Evolutionary conservation across 2,113 vertebrate genomes (phyloP).

Genomic region (Anolis carolinensis): DNA sequence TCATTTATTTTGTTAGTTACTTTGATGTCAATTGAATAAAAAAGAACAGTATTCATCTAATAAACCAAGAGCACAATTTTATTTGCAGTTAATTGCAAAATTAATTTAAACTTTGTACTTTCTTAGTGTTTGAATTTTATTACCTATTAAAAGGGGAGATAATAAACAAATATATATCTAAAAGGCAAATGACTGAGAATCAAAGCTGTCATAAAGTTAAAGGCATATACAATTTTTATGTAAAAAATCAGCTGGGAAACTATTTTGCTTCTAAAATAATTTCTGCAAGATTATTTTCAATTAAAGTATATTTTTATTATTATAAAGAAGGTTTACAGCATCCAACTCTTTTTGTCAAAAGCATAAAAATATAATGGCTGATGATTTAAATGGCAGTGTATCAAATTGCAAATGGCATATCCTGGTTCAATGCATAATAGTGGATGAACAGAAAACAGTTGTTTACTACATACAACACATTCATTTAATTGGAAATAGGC

Average conservation of each 20-base stretch:
- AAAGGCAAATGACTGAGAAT: background rate
- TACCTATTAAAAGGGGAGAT: background rate
- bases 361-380: background rate
- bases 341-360: background rate
- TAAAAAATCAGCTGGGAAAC: background rate
- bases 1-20: too few relatives aligned
- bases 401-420: constrained; percentile 7
- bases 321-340: background rate
- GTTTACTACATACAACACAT: constrained; percentile 14
- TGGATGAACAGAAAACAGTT: background rate
- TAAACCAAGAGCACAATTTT: background rate
- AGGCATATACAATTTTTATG: background rate
- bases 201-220: background rate
- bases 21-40: too few relatives aligned
- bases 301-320: constrained; percentile 1
- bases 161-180: background rate
- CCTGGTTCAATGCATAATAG: constrained; percentile 2
- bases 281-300: background rate
- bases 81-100: background rate
- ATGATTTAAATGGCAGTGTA: background rate
- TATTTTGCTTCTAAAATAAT: background rate
- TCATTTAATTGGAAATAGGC: background rate
- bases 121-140: background rate
- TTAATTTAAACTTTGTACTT: background rate
- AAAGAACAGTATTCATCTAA: too few relatives aligned